Evolutionary conservation across 2,797 vertebrate genomes (phyloP), one percentile per base, ranked within the genome.

Genomic region (Capromys pilorides): DNA sequence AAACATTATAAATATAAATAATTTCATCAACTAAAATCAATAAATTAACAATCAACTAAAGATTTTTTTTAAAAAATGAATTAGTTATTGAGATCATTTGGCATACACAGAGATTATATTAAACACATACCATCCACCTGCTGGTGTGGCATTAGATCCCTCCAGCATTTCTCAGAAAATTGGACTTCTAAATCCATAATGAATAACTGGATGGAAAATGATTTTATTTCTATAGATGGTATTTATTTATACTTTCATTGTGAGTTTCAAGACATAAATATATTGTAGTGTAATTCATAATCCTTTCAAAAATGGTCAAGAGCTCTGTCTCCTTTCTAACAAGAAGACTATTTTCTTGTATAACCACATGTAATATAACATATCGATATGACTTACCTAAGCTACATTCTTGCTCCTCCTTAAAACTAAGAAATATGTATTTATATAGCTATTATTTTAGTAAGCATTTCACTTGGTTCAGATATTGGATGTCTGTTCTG

Each of bases 151-250:
- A 80, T 19, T 75, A 36, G 88, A 73, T 26, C 5, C 26, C 2
- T 79, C 26, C 22, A 90, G 54, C 2, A n/a, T 91, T 93, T 94
- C 86, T 94, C 31, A 88, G 49, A 75, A 95, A 96, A 51, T 41
- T 75, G 18, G 28, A 57, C 21, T 88, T 49, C 78, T 78, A 39
- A 80, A 85, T 77, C 51, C 91, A 16, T 73, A 57, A 57, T 49
- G 8, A 82, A 73, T 75, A 80, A 82, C 39, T 89, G 24, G 79
- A 77, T 94, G 5, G 12, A 79, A 91, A 77, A 59, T 84, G 41
- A 83, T 77, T 89, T 1, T 61, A 69, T 78, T 93, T 91, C 31
- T 8, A 39, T 41, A 67, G 18, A 21, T 61, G 54, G 12, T 80
- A 22, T 28, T 79, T 93, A 66, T 86, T 93, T 88, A 41, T 87